Conservation (phyloP, 2,797 vertebrate species). For the Onychomys arenicola region DNA sequence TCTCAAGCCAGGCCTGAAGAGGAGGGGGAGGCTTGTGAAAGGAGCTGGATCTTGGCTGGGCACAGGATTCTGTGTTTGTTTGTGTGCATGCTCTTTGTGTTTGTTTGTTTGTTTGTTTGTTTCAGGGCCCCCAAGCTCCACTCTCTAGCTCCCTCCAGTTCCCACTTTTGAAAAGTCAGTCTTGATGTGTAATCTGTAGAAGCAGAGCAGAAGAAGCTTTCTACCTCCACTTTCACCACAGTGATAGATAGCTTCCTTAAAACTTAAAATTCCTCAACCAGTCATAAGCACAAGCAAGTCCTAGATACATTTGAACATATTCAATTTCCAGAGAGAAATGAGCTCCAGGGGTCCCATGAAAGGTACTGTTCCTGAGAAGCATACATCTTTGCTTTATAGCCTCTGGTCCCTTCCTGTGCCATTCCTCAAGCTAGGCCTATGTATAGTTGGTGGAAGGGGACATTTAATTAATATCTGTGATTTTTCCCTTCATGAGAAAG, state of each 20-base stretch:
- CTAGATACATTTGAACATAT: not conserved
- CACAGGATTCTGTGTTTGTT: conserved; percentile 31
- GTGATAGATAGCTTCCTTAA: not conserved
- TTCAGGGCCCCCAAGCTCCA: not conserved
- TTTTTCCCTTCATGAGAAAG: not conserved
- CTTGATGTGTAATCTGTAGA: not conserved
- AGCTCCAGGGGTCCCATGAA: not conserved
- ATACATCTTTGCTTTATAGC: not conserved
- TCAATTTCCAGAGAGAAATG: not conserved
- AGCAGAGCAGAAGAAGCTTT: not conserved
- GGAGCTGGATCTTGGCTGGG: not conserved
- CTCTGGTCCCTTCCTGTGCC: not conserved
- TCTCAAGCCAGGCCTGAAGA: conserved; percentile 84
- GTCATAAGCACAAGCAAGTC: not conserved
- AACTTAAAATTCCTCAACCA: not conserved
- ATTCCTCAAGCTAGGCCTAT: not conserved
- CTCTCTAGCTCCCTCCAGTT: not conserved
- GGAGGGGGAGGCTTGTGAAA: not conserved
- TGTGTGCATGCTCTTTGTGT: conserved; percentile 13
- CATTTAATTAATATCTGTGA: not conserved
- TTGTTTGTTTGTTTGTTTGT: conserved; percentile 39
- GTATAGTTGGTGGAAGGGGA: not conserved
- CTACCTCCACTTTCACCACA: not conserved
- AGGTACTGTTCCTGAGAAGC: not conserved
- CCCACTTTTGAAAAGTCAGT: conserved; percentile 32